Percentiles rank a stretch among this genome's conserved stretches.
Evolutionary conservation across 2,113 vertebrate species (phyloP).

Genomic region (Hydrolagus affinis): DNA sequence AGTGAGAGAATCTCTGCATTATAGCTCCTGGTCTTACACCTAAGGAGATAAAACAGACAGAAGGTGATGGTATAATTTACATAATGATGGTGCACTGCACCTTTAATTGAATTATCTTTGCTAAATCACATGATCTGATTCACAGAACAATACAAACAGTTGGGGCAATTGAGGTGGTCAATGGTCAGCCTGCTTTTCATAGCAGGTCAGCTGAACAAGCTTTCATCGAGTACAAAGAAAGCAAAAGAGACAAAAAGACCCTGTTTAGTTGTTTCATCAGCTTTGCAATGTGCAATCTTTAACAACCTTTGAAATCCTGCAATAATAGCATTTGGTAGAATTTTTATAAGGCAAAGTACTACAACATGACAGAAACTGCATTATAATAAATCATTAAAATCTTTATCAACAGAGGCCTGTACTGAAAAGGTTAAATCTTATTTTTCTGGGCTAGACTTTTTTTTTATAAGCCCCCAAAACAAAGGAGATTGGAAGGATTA

Average conservation of each 20-base stretch:
- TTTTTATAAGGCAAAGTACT: neutral
- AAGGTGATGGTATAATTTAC: neutral
- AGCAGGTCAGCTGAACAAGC: neutral
- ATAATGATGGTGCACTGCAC: neutral
- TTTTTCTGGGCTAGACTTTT: neutral
- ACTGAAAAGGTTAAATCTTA: neutral
- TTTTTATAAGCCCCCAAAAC: neutral
- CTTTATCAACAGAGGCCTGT: neutral
- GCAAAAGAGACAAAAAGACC: neutral
- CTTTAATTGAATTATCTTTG: neutral
- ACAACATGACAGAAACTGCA: neutral
- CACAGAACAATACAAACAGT: neutral
- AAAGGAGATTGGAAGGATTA: constrained; percentile 1
- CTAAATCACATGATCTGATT: neutral
- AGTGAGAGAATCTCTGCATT: neutral
- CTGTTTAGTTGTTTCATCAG: neutral
- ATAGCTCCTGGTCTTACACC: neutral
- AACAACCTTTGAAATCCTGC: neutral
- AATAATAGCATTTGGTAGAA: neutral
- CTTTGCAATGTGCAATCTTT: neutral
- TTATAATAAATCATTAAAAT: neutral
- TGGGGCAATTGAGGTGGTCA: neutral
- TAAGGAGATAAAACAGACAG: neutral
- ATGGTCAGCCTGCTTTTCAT: neutral
- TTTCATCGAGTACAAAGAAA: neutral